Evolutionary conservation across 2,113 vertebrate genomes (phyloP).

Genomic region (Chaetodon auriga): DNA sequence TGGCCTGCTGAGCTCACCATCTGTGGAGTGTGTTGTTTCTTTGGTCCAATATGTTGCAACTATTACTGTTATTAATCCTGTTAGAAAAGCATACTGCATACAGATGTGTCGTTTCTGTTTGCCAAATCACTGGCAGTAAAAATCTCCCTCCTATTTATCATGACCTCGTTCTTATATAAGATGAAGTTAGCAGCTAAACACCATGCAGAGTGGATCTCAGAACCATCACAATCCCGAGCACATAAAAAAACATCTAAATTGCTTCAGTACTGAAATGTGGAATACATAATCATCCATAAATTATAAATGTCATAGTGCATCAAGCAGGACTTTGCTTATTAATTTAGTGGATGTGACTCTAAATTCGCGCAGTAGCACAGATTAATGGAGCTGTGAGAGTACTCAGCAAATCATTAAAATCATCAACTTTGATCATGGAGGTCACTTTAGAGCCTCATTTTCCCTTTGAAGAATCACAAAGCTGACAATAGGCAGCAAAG

Average conservation of each 20-base stretch:
- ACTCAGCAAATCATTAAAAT: constrained; percentile 36
- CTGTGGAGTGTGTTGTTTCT: constrained; percentile 33
- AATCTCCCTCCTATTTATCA: constrained; percentile 16
- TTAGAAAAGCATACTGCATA: not conserved
- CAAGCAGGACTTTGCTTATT: constrained; percentile 51
- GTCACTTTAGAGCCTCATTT: constrained; percentile 26
- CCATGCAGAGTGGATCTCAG: constrained; percentile 40
- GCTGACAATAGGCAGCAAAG: not conserved
- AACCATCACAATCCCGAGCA: constrained; percentile 22
- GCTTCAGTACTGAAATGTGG: constrained; percentile 39
- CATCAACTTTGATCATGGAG: constrained; percentile 35
- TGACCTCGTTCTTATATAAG: constrained; percentile 43
- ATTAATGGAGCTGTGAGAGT: constrained; percentile 44
- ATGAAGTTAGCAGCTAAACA: constrained; percentile 28
- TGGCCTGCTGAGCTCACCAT: constrained; percentile 29
- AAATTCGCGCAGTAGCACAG: constrained; percentile 32
- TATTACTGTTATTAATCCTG: not conserved
- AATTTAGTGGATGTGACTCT: constrained; percentile 55
- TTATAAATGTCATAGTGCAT: constrained; percentile 53
- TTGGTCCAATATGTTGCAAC: not conserved
- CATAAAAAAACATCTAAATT: constrained; percentile 35
- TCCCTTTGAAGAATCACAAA: not conserved
- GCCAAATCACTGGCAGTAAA: constrained; percentile 3
- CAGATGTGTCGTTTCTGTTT: constrained; percentile 12
- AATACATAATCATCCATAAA: constrained; percentile 51